Conservation (phyloP, 2,888 invertebrate species). For the Microdon myrmicae region DNA sequence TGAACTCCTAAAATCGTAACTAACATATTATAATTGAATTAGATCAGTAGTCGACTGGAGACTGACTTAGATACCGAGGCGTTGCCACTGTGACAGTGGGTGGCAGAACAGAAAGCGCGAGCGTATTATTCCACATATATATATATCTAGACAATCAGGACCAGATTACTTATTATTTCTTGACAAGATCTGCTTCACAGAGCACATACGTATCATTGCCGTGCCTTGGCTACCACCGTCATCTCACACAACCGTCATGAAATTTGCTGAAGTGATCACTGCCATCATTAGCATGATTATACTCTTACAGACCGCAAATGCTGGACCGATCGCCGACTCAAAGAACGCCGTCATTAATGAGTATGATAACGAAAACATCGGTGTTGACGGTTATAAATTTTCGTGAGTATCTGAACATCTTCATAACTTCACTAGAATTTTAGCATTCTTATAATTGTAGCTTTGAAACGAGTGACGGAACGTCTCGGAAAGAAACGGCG, state of each 20-base stretch:
- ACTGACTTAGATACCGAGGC: constrained; percentile 9
- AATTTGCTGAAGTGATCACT: constrained; percentile 61
- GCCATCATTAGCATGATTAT: constrained; percentile 54
- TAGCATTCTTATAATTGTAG: constrained; percentile 48
- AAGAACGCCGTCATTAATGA: constrained; percentile 56
- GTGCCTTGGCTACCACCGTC: constrained; percentile 1
- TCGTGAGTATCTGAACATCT: constrained; percentile 64
- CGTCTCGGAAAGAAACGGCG: constrained; percentile 62
- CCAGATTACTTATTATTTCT: constrained; percentile 40
- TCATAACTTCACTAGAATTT: background rate
- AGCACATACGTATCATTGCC: constrained; percentile 26
- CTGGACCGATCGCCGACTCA: constrained; percentile 54
- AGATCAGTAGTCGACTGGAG: constrained; percentile 16
- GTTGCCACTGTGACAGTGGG: constrained; percentile 14
- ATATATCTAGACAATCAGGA: constrained; percentile 45
- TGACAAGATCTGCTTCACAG: constrained; percentile 36
- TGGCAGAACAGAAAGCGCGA: constrained; percentile 19
- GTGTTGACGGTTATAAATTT: constrained; percentile 71
- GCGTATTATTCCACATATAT: constrained; percentile 31
- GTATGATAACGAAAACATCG: constrained; percentile 69
- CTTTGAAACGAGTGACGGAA: constrained; percentile 66
- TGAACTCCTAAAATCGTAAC: constrained; percentile 13
- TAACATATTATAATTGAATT: constrained; percentile 22
- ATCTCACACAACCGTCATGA: constrained; percentile 53
- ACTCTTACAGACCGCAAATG: constrained; percentile 48